Evolutionary conservation across 2,113 vertebrate species (phyloP).

Genomic region (Gymnorhina tibicen): DNA sequence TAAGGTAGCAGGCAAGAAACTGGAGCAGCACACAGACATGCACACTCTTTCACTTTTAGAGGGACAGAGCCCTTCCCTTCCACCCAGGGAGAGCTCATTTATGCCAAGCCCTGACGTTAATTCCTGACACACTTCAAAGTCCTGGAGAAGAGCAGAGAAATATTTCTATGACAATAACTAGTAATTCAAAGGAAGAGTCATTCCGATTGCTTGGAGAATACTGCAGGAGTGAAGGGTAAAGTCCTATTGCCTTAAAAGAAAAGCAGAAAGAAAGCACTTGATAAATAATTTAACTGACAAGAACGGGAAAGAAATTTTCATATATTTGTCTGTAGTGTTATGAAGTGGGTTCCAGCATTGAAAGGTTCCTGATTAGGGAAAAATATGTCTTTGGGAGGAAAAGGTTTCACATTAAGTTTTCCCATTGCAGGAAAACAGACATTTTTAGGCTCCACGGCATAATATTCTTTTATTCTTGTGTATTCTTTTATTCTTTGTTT

Average conservation of each 20-base stretch:
- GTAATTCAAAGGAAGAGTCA: conserved; percentile 23
- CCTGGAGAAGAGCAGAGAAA: background rate
- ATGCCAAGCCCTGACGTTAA: background rate
- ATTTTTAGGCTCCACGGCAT: background rate
- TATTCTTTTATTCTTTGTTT: background rate
- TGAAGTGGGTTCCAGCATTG: background rate
- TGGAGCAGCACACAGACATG: fast-evolving
- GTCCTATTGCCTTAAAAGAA: conserved; percentile 7
- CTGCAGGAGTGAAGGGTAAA: background rate
- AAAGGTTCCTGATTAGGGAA: conserved; percentile 21
- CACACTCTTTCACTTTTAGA: background rate
- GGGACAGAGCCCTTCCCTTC: background rate
- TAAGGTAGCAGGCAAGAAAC: background rate
- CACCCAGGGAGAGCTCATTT: background rate
- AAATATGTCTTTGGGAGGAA: background rate
- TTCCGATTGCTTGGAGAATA: background rate
- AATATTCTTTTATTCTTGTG: background rate
- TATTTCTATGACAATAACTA: background rate
- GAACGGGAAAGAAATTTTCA: conserved; percentile 6
- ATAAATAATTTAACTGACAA: conserved; percentile 49
- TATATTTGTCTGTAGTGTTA: background rate
- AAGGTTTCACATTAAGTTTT: background rate
- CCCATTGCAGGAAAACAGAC: background rate
- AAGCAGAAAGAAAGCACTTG: conserved; percentile 13
- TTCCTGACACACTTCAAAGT: background rate